Conservation (phyloP, 2,888 invertebrate species). For the Melipona beecheii region DNA sequence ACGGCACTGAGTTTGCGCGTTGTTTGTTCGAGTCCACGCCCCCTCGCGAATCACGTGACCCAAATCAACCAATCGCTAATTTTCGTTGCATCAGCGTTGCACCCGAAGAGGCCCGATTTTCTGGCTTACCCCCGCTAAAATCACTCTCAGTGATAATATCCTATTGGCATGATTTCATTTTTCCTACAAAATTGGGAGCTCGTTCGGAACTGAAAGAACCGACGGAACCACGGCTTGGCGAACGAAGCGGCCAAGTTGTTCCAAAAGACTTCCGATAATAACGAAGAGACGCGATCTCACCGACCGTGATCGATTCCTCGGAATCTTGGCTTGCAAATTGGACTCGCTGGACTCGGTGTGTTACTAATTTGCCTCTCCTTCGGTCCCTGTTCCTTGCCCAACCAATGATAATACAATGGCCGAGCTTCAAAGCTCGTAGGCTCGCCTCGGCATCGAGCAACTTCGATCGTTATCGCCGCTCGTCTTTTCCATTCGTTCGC, state of each 20-base stretch:
- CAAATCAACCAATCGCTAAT: too few species aligned
- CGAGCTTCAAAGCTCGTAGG: slow-evolving; percentile 45
- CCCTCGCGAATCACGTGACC: too few species aligned
- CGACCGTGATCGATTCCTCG: slow-evolving; percentile 43
- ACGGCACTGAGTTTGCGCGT: neutral
- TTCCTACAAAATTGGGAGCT: too few species aligned
- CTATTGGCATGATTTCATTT: too few species aligned
- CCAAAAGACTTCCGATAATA: slow-evolving; percentile 18
- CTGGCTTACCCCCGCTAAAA: too few species aligned
- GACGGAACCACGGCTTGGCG: slow-evolving; percentile 3
- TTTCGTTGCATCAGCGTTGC: too few species aligned
- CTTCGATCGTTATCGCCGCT: slow-evolving; percentile 65
- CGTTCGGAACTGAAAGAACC: too few species aligned
- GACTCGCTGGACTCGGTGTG: slow-evolving; percentile 55
- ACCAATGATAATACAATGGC: slow-evolving; percentile 51
- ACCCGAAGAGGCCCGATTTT: too few species aligned
- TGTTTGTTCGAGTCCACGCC: too few species aligned
- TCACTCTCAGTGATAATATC: too few species aligned
- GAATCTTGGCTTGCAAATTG: slow-evolving; percentile 59
- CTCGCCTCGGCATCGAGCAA: slow-evolving; percentile 29
- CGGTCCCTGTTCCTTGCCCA: slow-evolving; percentile 22
- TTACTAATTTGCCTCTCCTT: slow-evolving; percentile 56
- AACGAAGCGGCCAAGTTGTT: neutral
- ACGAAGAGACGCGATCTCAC: slow-evolving; percentile 52
- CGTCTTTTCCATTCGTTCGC: slow-evolving; percentile 57